A percentile compares a stretch with the other conserved stretches of the same genome.
Conservation (phyloP, 2,113 vertebrate genomes). For the Chaetura pelagica region DNA sequence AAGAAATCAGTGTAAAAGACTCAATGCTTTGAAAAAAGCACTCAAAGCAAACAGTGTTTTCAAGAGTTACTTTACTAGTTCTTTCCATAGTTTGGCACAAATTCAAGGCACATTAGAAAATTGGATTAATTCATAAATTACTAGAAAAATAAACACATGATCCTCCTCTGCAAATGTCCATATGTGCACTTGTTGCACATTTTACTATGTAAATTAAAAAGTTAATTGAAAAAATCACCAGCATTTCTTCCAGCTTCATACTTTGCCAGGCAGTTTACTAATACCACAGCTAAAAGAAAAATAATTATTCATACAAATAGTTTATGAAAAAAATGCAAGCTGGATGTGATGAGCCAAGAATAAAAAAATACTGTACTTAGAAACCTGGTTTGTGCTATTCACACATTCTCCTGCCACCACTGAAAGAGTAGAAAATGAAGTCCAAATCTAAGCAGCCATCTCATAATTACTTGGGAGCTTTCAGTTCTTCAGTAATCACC, state of each 20-base stretch:
- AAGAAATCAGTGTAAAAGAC: not conserved
- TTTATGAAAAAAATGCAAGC: slow-evolving; percentile 55
- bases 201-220: slow-evolving; percentile 54
- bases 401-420: not conserved
- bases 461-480: not conserved
- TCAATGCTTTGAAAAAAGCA: not conserved
- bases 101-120: slow-evolving; percentile 84
- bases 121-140: slow-evolving; percentile 76
- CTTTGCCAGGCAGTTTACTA: slow-evolving; percentile 37
- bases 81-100: slow-evolving; percentile 82
- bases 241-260: slow-evolving; percentile 21
- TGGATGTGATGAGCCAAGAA: slow-evolving; percentile 42
- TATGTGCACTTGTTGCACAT: not conserved
- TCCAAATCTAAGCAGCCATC: not conserved
- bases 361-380: slow-evolving; percentile 25
- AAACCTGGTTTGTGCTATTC: slow-evolving; percentile 62
- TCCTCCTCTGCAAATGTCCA: slow-evolving; percentile 37
- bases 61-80: slow-evolving; percentile 74
- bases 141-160: slow-evolving; percentile 80
- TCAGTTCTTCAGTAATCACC: not conserved
- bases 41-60: not conserved
- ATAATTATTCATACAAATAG: slow-evolving; percentile 58
- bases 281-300: slow-evolving; percentile 59
- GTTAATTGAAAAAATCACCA: slow-evolving; percentile 35
- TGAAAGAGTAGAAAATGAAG: slow-evolving; percentile 7